phyloP scores from a whole-genome alignment of 2,797 vertebrate species.

The Meda fulgida region DNA sequence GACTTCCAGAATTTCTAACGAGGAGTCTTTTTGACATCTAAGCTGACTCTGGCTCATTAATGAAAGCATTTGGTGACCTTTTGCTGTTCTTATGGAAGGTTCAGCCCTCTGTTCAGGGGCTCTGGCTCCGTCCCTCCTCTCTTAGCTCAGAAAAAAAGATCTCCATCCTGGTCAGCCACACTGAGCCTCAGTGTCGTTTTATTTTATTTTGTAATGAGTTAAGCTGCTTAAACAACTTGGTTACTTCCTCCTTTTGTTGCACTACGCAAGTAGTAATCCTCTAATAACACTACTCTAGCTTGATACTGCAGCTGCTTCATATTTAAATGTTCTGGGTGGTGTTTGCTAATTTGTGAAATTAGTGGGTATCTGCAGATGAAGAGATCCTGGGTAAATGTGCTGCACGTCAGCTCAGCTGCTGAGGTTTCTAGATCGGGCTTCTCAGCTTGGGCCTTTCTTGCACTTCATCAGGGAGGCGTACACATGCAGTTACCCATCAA shows the following conservation, averaged over 20 bases:
- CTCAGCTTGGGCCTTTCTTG: conserved; percentile 40
- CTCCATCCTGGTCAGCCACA: conserved; percentile 13
- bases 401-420: conserved; percentile 49
- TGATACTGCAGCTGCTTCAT: conserved; percentile 46
- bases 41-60: conserved; percentile 74
- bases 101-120: conserved; percentile 73
- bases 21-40: conserved; percentile 58
- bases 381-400: conserved; percentile 50
- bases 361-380: conserved; percentile 46
- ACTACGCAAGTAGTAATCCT: conserved; percentile 10
- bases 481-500: conserved; percentile 17
- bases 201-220: not conserved
- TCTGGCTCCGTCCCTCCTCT: conserved; percentile 23
- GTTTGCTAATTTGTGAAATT: conserved; percentile 41
- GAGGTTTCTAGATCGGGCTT: conserved; percentile 43
- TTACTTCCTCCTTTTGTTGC: not conserved
- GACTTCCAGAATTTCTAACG: conserved; percentile 64
- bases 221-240: not conserved
- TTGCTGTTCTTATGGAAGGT: conserved; percentile 76
- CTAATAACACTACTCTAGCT: conserved; percentile 35
- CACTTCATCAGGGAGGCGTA: conserved; percentile 37
- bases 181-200: conserved; percentile 2
- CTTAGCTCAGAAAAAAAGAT: conserved; percentile 26
- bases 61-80: conserved; percentile 84
- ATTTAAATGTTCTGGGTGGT: conserved; percentile 47